Percentiles rank a stretch among this genome's conserved stretches.
Conservation (phyloP, 2,888 invertebrate species). For the Noctua comes region DNA sequence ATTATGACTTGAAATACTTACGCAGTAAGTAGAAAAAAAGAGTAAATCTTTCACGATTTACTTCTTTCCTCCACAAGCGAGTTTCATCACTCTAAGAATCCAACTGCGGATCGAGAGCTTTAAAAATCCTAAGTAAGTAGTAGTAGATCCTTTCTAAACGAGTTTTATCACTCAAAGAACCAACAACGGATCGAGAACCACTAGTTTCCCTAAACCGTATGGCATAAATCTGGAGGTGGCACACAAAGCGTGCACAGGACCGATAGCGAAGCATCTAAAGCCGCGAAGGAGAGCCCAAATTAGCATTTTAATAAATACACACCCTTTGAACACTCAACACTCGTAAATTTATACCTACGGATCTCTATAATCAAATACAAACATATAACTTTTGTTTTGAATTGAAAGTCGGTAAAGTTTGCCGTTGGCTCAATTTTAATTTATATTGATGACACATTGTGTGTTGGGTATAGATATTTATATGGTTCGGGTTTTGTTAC, state of each 20-base stretch:
- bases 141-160: background rate
- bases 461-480: conserved; percentile 30
- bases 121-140: background rate
- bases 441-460: conserved; percentile 50
- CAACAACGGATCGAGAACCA: conserved; percentile 69
- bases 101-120: background rate
- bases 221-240: conserved; percentile 89
- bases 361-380: conserved; percentile 90
- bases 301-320: conserved; percentile 91
- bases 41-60: background rate
- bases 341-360: conserved; percentile 84
- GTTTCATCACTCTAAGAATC: background rate
- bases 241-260: conserved; percentile 88
- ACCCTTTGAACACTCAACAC: conserved; percentile 88
- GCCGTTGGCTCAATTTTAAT: conserved; percentile 55
- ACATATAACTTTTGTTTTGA: conserved; percentile 87
- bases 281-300: conserved; percentile 86
- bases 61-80: background rate
- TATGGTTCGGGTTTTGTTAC: conserved; percentile 9
- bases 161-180: conserved; percentile 13
- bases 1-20: background rate
- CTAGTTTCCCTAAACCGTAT: conserved; percentile 79
- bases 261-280: conserved; percentile 88
- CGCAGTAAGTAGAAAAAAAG: background rate
- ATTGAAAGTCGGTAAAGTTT: conserved; percentile 76